Evolutionary conservation across 2,888 invertebrate species (phyloP).

Genomic region (Sesia bembeciformis): DNA sequence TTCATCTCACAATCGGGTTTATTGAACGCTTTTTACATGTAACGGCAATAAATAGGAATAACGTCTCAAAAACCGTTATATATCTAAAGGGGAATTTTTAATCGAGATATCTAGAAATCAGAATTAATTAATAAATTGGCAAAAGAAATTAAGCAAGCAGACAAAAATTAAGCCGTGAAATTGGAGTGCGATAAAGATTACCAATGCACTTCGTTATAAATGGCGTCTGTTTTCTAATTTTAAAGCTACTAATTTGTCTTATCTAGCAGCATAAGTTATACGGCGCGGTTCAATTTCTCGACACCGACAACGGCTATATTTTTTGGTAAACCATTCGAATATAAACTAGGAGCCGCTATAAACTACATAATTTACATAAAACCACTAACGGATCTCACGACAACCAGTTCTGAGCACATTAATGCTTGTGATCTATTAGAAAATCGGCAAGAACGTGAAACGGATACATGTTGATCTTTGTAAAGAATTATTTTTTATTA

Average conservation of each 20-base stretch:
- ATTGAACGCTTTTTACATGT: slow-evolving; percentile 35
- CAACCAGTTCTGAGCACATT: slow-evolving; percentile 62
- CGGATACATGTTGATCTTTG: slow-evolving; percentile 37
- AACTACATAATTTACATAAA: slow-evolving; percentile 69
- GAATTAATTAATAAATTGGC: too few relatives aligned
- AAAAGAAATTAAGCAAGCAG: too few relatives aligned
- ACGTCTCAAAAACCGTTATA: not conserved
- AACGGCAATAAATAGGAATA: slow-evolving; percentile 25
- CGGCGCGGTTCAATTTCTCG: slow-evolving; percentile 19
- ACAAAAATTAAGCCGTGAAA: slow-evolving; percentile 1
- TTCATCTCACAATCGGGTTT: slow-evolving; percentile 45
- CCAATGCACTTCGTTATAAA: slow-evolving; percentile 22
- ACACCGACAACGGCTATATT: slow-evolving; percentile 8
- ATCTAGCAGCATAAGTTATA: slow-evolving; percentile 1
- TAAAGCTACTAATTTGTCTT: slow-evolving; percentile 23
- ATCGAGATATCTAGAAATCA: too few relatives aligned
- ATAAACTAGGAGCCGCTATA: slow-evolving; percentile 64
- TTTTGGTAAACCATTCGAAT: slow-evolving; percentile 49
- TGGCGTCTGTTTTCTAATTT: slow-evolving; percentile 48
- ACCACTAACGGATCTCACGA: slow-evolving; percentile 69
- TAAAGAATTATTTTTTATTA: slow-evolving; percentile 44
- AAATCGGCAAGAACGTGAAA: slow-evolving; percentile 51
- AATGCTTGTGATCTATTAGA: slow-evolving; percentile 72
- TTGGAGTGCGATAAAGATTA: not conserved
- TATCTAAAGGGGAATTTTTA: too few relatives aligned